Evolutionary conservation across 2,797 vertebrate species (phyloP), one percentile per base, ranked within the genome.

Genomic region (Triplophysa bombifrons): DNA sequence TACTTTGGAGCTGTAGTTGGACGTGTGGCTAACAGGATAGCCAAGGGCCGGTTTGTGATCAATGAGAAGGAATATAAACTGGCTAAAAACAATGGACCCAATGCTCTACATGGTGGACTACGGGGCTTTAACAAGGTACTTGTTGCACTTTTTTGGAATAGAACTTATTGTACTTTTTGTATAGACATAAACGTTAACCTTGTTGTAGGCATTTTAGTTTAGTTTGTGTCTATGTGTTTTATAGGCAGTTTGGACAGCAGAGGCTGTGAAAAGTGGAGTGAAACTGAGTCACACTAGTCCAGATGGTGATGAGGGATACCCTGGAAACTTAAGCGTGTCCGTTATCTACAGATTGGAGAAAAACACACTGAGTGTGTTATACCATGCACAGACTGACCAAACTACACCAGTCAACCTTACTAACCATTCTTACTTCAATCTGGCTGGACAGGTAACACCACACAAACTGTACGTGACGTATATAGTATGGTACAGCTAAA

Each of bases 361-460:
- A 0, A 87, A 90, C 78, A 95, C 94, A 41, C 89, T 99, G 2
- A 84, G 86, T 30, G 87, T 95, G 87, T 94, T 94, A 78, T 99
- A 97, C 74, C 88, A 78, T 78, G 97, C 96, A 2, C 88, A 89
- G 66, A 91, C 92, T 63, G 96, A 86, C 82, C 94, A 92, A 88
- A 94, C 93, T 0, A 98, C 98, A 0, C 96, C 96, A 0, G 84
- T 99, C 87, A 99, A 87, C 88, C 90, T 99, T 81, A 98, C 98
- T 77, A 99, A 98, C 88, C 98, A 99, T 1, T 88, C 96, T 0
- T 99, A 98, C 85, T 99, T 99, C 88, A 99, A 99, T 90, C 90
- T 99, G 38, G 93, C 94, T 19, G 96, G 97, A 85, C 95, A 98
- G 91, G 98, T 98, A 87, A 90, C 89, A 9, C 0, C 19, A 38